Evolutionary conservation across 2,888 invertebrate species (phyloP), one percentile per base, ranked within the genome.

Genomic region (Sipunculus nudus): DNA sequence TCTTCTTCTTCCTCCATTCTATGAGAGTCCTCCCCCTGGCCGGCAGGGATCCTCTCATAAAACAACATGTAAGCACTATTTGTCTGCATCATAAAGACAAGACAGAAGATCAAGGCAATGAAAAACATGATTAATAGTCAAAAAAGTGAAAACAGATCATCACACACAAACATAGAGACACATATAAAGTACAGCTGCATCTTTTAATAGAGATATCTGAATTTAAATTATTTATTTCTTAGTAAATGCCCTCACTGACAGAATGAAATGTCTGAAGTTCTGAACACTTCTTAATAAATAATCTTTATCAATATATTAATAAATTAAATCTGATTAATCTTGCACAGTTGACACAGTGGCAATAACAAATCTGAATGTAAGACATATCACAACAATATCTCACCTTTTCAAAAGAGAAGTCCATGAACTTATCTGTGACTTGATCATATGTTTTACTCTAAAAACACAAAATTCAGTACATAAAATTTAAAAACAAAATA

Each of bases 51-150:
- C 74, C 93, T 88, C 83, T 96, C 95, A 85, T 96, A 96, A 84
- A 96, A 96, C 73, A 96, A 82, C 96, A 96, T 96, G 84, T 96
- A 96, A 0, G 96, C 96, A 78, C 94, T 95, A 84, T 96, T 96
- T 2, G 96, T 96, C 87, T 84, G 72, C 1, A 66, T 67, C 59
- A 31, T 47, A 56, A 13, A 53, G 28, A 46, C 8, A 23, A 23
- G 8, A 19, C 45, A 43, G 45, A 13, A 13, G 45, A 43, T 8
- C 45, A 47, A 41, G 16, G 1, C n/a, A n/a, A n/a, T n/a, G n/a
- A n/a, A n/a, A n/a, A n/a, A n/a, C n/a, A n/a, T n/a, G n/a, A n/a
- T n/a, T n/a, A n/a, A n/a, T n/a, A n/a, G n/a, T n/a, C n/a, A n/a
- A n/a, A n/a, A n/a, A n/a, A n/a, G n/a, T n/a, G n/a, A n/a, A n/a